phyloP scores from a whole-genome alignment of 2,113 vertebrate species.

The Siniperca knerii region DNA sequence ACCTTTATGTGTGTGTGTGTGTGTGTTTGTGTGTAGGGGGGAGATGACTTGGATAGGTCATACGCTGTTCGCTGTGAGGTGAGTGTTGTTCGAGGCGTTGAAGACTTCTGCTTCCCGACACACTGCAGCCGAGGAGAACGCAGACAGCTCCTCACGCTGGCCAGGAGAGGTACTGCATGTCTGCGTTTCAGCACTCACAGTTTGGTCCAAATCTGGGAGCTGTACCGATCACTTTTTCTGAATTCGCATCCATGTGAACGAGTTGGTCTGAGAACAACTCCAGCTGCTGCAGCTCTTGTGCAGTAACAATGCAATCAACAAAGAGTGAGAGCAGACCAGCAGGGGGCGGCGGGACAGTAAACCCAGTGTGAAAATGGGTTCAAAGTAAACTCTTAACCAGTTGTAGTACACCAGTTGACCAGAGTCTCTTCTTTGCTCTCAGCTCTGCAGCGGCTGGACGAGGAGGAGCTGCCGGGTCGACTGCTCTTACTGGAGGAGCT shows the following conservation, averaged over 20 bases:
- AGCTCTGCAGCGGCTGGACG: constrained; percentile 73
- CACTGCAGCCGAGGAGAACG: constrained; percentile 85
- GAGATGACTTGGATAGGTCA: constrained; percentile 72
- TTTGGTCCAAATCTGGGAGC: background rate
- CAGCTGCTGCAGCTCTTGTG: too few relatives aligned
- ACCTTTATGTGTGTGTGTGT: background rate
- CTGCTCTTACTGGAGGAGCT: constrained; percentile 76
- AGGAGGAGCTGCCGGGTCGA: constrained; percentile 71
- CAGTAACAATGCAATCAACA: background rate
- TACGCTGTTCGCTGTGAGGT: constrained; percentile 77
- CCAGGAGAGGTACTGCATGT: constrained; percentile 72
- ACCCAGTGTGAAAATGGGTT: too few relatives aligned
- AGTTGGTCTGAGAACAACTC: too few relatives aligned
- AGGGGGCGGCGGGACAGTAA: background rate
- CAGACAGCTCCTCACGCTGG: constrained; percentile 74
- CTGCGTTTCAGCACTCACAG: background rate
- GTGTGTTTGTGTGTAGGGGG: constrained; percentile 67
- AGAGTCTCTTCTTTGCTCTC: background rate
- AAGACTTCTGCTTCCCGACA: constrained; percentile 81
- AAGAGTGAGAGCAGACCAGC: background rate
- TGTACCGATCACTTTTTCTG: too few relatives aligned
- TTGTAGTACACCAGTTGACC: background rate
- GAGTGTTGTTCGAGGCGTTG: constrained; percentile 68
- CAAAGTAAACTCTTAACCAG: background rate
- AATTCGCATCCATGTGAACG: too few relatives aligned